Percentiles rank a stretch among this genome's conserved stretches.
phyloP scores from a whole-genome alignment of 2,113 vertebrate genomes.

The Pangasianodon hypophthalmus region DNA sequence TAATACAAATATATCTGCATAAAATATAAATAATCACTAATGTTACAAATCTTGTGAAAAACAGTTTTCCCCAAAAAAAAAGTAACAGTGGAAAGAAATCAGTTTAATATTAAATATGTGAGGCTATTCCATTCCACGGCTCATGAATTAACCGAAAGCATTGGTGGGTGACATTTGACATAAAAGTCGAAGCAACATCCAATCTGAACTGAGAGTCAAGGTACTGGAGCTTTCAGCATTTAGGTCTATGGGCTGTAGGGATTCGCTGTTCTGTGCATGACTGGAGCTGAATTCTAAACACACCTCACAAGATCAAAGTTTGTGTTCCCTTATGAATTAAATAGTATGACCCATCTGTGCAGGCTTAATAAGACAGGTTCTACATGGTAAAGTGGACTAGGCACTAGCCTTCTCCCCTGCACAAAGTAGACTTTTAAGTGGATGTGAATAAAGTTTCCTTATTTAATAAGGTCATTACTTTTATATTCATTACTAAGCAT shows the following conservation, averaged over 20 bases:
- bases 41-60: neutral
- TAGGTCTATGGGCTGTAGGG: slow-evolving; percentile 16
- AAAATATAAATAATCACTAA: neutral
- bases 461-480: slow-evolving; percentile 54
- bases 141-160: slow-evolving; percentile 15
- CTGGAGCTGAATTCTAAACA: slow-evolving; percentile 61
- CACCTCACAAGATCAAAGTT: slow-evolving; percentile 66
- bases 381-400: slow-evolving; percentile 42
- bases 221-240: slow-evolving; percentile 20
- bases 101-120: slow-evolving; percentile 1
- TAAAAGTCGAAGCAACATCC: slow-evolving; percentile 13
- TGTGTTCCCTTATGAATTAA: slow-evolving; percentile 73
- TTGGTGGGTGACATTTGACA: neutral
- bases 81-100: neutral
- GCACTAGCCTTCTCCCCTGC: neutral
- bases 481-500: neutral
- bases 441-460: slow-evolving; percentile 46
- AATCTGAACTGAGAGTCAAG: neutral
- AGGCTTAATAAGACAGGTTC: slow-evolving; percentile 52
- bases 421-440: slow-evolving; percentile 55
- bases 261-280: slow-evolving; percentile 38
- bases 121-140: neutral
- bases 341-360: slow-evolving; percentile 70
- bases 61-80: neutral
- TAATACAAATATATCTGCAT: neutral